Conservation (phyloP, 2,113 vertebrate genomes). For the Megaceryle torquata region DNA sequence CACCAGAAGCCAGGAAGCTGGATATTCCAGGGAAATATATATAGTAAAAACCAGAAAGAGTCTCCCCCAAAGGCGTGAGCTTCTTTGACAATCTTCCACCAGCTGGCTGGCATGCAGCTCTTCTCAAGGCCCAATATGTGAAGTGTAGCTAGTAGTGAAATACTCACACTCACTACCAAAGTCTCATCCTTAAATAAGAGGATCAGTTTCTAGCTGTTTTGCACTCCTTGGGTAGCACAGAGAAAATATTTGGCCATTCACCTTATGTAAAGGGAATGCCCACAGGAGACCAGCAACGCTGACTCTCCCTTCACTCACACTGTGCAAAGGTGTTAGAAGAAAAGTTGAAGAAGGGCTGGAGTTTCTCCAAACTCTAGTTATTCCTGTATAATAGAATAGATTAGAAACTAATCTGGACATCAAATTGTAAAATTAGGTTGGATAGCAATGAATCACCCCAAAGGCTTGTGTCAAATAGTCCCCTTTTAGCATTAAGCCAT, state of each 20-base stretch:
- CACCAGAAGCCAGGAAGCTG: not conserved
- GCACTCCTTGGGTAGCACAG: not conserved
- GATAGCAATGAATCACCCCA: not conserved
- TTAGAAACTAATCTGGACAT: not conserved
- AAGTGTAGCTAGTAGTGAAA: not conserved
- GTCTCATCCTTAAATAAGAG: not conserved
- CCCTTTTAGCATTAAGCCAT: not conserved
- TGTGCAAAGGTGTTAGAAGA: not conserved
- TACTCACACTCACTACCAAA: not conserved
- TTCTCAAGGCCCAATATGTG: not conserved
- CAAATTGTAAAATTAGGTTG: not conserved
- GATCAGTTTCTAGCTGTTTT: not conserved
- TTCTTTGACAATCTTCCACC: not conserved
- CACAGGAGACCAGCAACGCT: not conserved
- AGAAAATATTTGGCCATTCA: not conserved
- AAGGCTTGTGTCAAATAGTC: not conserved
- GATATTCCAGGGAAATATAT: not conserved
- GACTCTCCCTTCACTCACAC: not conserved
- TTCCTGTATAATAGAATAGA: not conserved
- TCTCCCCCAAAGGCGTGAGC: not conserved
- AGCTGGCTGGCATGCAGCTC: accelerated
- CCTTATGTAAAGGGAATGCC: not conserved
- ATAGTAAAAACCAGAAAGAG: not conserved
- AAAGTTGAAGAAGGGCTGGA: not conserved
- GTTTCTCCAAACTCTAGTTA: not conserved